Conservation (phyloP, 2,888 invertebrate species). For the Meiosimyza platycephala region DNA sequence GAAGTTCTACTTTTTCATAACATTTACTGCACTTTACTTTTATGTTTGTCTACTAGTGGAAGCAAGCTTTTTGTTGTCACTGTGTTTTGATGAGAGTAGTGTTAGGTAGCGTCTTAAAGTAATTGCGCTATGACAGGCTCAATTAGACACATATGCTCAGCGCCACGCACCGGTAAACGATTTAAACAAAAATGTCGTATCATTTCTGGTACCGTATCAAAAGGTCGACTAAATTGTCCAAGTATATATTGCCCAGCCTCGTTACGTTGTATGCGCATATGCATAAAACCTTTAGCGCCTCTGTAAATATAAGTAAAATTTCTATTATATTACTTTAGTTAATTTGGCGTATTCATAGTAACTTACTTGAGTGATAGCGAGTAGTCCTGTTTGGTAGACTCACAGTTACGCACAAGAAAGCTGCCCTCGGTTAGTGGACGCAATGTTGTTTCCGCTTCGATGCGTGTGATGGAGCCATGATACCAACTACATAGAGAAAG, state of each 20-base stretch:
- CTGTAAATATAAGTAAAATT: slow-evolving; percentile 68
- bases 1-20: slow-evolving; percentile 23
- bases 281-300: slow-evolving; percentile 95
- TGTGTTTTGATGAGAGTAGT: slow-evolving; percentile 16
- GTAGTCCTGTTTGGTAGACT: slow-evolving; percentile 92
- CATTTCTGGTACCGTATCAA: slow-evolving; percentile 93
- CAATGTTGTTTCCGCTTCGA: slow-evolving; percentile 90
- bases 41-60: not conserved
- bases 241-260: slow-evolving; percentile 85
- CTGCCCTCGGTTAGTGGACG: slow-evolving; percentile 89
- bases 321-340: not conserved
- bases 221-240: slow-evolving; percentile 93
- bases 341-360: not conserved
- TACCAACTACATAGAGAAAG: slow-evolving; percentile 80
- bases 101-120: slow-evolving; percentile 67
- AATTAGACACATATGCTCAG: slow-evolving; percentile 95
- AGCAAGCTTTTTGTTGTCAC: not conserved
- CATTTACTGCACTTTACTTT: not conserved
- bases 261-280: slow-evolving; percentile 91
- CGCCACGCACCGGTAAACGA: slow-evolving; percentile 92
- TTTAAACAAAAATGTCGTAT: slow-evolving; percentile 93
- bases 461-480: slow-evolving; percentile 91
- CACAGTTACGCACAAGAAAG: slow-evolving; percentile 93
- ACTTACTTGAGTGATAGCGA: slow-evolving; percentile 95
- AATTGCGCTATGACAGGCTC: slow-evolving; percentile 91